Evolutionary conservation across 1,140 invertebrate species (phyloP), one percentile per base, ranked within the genome.

Genomic region (Laupala kohalensis): DNA sequence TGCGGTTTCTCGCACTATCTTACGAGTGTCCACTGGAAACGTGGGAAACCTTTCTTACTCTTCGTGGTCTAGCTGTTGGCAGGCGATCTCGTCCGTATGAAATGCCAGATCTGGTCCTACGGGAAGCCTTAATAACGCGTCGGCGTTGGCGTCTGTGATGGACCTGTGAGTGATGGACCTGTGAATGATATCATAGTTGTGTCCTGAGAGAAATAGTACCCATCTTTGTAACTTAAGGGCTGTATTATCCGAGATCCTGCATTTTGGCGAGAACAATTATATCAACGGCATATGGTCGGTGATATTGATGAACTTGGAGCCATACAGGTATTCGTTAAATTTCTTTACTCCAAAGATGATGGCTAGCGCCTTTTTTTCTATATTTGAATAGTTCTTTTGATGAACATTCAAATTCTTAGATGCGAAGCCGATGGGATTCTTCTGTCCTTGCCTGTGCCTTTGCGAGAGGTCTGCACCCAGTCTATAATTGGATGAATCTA

Each of bases 141-240:
- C 76, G 0, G 72, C 69, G 73, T 76, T 67, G 28, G 64, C n/a
- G 37, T 67, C 70, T 69, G n/a, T n/a, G n/a, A n/a, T n/a, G n/a
- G n/a, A n/a, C n/a, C n/a, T n/a, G n/a, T 73, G 6, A 62, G 62
- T 71, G 27, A 73, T 69, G 3, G 71, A 66, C 64, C 68, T 72
- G 71, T 72, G 73, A 13, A 30, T 25, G 13, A 71, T 69, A 5
- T 53, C 26, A 67, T 75, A 76, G n/a, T 74, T 63, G 69, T 71
- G 76, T n/a, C 73, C 74, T 29, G 73, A 69, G 13, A 76, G 28
- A 5, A 71, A 68, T 23, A 76, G 29, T 23, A 64, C 74, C 75
- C 75, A 77, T 30, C 75, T 25, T 2, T 28, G 1, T 6, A 68
- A 6, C 12, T 28, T 26, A 6, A 19, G n/a, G 1, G 67, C 26